Conservation (phyloP, 1,140 invertebrate genomes). For the Pseudomyrmex flavicornis region DNA sequence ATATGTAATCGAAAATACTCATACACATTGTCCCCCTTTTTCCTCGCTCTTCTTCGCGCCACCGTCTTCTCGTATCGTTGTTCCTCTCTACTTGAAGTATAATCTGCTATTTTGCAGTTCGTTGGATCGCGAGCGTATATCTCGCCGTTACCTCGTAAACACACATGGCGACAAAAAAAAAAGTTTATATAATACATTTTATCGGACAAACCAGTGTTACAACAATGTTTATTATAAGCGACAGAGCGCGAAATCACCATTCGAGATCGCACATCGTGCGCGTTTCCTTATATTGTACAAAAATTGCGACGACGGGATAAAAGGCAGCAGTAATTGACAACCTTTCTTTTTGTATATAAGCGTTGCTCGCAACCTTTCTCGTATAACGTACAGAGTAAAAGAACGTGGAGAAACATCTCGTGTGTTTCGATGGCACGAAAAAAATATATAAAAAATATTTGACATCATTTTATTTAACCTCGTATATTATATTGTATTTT, state of each 20-base stretch:
- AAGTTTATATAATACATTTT: too few species aligned
- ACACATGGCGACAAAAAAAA: background rate
- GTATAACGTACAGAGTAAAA: too few species aligned
- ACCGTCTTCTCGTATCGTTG: background rate
- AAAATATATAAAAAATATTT: too few species aligned
- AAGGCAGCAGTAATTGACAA: slow-evolving; percentile 44
- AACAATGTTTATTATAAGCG: slow-evolving; percentile 20
- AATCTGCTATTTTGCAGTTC: slow-evolving; percentile 29
- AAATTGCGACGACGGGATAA: background rate
- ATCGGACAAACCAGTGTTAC: too few species aligned
- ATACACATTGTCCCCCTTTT: background rate
- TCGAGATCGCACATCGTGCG: slow-evolving; percentile 1
- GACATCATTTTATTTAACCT: too few species aligned
- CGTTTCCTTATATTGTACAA: slow-evolving; percentile 8
- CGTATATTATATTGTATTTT: too few species aligned
- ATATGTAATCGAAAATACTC: background rate
- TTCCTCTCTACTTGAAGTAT: slow-evolving; percentile 7
- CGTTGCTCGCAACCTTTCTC: background rate
- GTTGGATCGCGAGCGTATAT: slow-evolving; percentile 6
- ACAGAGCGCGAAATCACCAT: background rate
- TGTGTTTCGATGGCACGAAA: too few species aligned
- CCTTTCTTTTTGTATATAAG: background rate
- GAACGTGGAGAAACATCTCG: too few species aligned
- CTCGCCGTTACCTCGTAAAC: background rate
- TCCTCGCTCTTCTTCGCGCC: background rate